These are phyloP conservation scores for Dendrolimus houi DNA, from an alignment of 2,888 invertebrate species.

Conservation along the genomic window DNA sequence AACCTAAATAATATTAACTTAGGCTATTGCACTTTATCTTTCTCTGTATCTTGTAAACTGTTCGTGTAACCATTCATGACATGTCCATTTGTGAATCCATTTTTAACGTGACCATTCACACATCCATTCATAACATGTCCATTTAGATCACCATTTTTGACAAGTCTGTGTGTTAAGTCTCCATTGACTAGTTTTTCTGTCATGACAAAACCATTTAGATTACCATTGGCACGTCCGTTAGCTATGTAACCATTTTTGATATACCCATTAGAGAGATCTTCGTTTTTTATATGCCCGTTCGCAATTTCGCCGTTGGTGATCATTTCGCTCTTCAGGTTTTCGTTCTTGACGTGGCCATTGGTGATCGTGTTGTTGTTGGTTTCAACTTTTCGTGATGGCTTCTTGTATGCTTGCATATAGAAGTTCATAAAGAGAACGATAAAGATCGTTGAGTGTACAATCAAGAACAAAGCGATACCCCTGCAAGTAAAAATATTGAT, in stretches of 20 bases:
- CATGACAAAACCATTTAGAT: constrained; percentile 20
- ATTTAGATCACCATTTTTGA: constrained; percentile 20
- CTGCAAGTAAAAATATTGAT: constrained; percentile 29
- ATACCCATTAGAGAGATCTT: constrained; percentile 23
- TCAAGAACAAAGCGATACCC: constrained; percentile 83
- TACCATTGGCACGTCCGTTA: constrained; percentile 20
- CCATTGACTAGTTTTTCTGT: constrained; percentile 8
- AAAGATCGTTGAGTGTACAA: constrained; percentile 90
- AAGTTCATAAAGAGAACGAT: constrained; percentile 94
- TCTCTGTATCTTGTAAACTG: constrained; percentile 31
- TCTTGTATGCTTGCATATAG: constrained; percentile 88
- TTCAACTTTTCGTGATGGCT: constrained; percentile 21
- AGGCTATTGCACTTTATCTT: constrained; percentile 57
- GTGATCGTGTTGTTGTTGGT: constrained; percentile 29
- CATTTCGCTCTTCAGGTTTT: constrained; percentile 7
- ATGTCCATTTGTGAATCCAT: constrained; percentile 22
- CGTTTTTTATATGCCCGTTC: constrained; percentile 29
- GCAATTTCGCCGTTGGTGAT: constrained; percentile 15
- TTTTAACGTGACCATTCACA: constrained; percentile 17
- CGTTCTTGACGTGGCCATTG: constrained; percentile 29
- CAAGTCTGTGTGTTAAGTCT: constrained; percentile 9
- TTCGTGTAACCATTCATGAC: constrained; percentile 37
- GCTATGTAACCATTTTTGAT: constrained; percentile 15
- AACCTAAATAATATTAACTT: constrained; percentile 3
- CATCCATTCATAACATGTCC: constrained; percentile 1